Conservation (phyloP, 2,797 vertebrate genomes). For the Scyliorhinus canicula region DNA sequence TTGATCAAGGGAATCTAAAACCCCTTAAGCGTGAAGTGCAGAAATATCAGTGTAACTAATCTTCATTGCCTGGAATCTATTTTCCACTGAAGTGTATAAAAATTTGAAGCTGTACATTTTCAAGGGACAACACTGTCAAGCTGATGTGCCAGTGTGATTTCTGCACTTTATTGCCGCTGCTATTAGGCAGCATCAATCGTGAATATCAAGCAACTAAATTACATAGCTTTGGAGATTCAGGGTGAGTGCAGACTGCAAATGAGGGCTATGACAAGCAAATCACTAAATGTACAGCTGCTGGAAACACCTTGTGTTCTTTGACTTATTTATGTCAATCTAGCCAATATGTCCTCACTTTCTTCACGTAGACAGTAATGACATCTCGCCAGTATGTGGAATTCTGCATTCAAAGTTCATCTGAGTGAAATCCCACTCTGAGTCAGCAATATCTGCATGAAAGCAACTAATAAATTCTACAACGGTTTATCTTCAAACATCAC, state of each 20-base stretch:
- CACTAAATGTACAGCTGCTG: not conserved
- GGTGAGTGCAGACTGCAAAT: not conserved
- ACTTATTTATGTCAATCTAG: not conserved
- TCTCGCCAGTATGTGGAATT: not conserved
- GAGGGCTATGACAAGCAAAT: not conserved
- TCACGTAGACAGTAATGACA: not conserved
- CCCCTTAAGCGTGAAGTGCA: slow-evolving; percentile 11
- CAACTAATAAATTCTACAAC: not conserved
- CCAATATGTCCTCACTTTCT: not conserved
- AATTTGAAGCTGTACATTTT: slow-evolving; percentile 17
- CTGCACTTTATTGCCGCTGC: not conserved
- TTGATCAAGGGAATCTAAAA: slow-evolving; percentile 5
- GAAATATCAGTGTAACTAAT: slow-evolving; percentile 20
- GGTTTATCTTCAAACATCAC: not conserved
- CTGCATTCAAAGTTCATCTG: not conserved
- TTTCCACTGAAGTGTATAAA: slow-evolving; percentile 23
- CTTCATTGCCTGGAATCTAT: slow-evolving; percentile 8
- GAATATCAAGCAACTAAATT: slow-evolving; percentile 14
- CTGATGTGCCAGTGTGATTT: not conserved
- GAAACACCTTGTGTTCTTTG: not conserved
- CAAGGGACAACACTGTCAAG: not conserved
- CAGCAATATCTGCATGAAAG: not conserved
- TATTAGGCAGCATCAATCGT: not conserved
- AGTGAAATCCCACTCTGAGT: too few species aligned
- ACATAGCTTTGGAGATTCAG: not conserved